Base-by-base conservation (phyloP, 2,888 invertebrate genomes). In the Thalpophila matura region DNA sequence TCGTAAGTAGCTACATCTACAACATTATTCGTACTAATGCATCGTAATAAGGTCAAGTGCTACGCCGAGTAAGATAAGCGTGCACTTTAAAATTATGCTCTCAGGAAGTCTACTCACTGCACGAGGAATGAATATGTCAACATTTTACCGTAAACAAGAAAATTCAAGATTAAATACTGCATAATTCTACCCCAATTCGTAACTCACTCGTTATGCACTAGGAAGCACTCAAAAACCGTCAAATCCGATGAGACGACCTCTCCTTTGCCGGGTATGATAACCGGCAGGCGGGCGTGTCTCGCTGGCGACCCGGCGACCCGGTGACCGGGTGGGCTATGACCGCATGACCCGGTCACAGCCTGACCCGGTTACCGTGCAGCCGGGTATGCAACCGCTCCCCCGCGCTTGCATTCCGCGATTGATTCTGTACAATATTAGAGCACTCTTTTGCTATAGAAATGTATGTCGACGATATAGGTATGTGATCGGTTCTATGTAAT, bases 271-370 rank as follows among this genome's bases (percentile, higher is more conserved):
- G 65, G 65, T 54, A 58, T 66, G 65, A 58, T 63, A 57, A 51
- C 67, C 58, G 63, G 69, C 49, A 68, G 51, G 63, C 67, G 82
- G 81, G 83, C 75, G 81, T 79, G 81, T 74, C 81, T 73, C 67
- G 55, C 75, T 59, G 54, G 59, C 51, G 68, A 66, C 71, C 72
- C 74, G 57, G 81, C 82, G 83, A 86, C 86, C 86, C 82, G 85
- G 86, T 83, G 55, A 71, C 71, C 71, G 71, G 69, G 60, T 62
- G 69, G 66, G 62, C 75, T 68, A 46, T 74, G 80, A 89, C 91
- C 91, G 86, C 84, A 86, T 92, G 86, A 92, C 92, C 92, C 85
- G 92, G 92, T 90, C 90, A 85, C 85, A 77, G 56, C 83, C 80
- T 85, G 90, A 87, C 92, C 92, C 85, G 90, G 87, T 90, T 88